Evolutionary conservation across 92 coral and sea anemone species (phyloP), one percentile per base, ranked within the genome.

Genomic region (Epizoanthus scotinus): DNA sequence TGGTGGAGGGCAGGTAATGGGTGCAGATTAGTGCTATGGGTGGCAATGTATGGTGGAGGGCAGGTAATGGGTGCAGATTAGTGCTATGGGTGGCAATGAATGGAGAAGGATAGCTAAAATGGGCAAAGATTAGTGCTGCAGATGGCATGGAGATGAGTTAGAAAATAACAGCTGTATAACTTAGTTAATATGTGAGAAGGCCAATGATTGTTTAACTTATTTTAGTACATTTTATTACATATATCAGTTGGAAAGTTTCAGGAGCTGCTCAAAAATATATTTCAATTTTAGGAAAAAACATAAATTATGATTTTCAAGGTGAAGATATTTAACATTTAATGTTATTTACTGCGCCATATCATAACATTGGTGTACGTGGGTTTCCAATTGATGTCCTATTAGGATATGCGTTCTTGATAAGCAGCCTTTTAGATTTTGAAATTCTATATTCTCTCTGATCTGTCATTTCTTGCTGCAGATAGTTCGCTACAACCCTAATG

Each of bases 1-100:
- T 55, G 86, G 93, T 70, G 98, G 94, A 22, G 91, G 98, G 81
- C 91, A 88, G 81, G 98, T 86, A 78, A 78, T 91, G 60, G 18
- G 71, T 47, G 52, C 52, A 47, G 52, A 47, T 47, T 47, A 47
- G 52, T 88, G 95, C 72, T 94, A 6, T 94, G 98, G 98, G 87
- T 92, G 42, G 98, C 98, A 21, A 87, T 94, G 88, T 94, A 92
- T 54, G 86, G 93, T 70, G 97, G 94, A 29, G 91, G 97, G 81
- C 89, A 88, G 73, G 97, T 86, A 73, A 47, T 13, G 14, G 17
- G 14, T 47, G 52, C 2, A 34, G 17, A 47, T 47, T 47, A 47
- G 52, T 9, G 15, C 1, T 10, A 2, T 10, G 52, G 52, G 14
- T 47, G 52, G 50, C 50, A 19, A 90, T 92, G 88, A 90, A 94